phyloP scores from a whole-genome alignment of 1,140 invertebrate genomes.

The Pseudomyrmex concolor region DNA sequence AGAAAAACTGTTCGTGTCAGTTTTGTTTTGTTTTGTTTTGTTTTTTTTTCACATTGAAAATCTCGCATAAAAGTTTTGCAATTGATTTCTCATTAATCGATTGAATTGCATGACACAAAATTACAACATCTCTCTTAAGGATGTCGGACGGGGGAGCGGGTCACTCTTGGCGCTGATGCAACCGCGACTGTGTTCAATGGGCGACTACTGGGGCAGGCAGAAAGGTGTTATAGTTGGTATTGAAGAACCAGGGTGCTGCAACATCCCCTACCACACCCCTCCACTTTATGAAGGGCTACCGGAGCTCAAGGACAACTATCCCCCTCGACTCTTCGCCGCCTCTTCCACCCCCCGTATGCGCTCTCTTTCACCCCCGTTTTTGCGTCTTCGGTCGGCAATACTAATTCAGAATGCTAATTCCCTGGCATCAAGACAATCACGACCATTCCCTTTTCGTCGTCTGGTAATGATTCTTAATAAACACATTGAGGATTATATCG shows the following conservation, averaged over 20 bases:
- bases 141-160: neutral
- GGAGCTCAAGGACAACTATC: slow-evolving; percentile 69
- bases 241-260: slow-evolving; percentile 65
- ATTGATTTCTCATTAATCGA: slow-evolving; percentile 13
- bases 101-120: slow-evolving; percentile 24
- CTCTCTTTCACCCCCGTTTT: neutral
- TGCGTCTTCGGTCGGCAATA: neutral
- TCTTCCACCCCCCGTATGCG: neutral
- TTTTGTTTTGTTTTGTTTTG: neutral
- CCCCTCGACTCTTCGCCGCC: slow-evolving; percentile 19
- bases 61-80: neutral
- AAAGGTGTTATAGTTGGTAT: slow-evolving; percentile 64
- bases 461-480: slow-evolving; percentile 17
- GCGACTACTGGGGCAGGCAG: slow-evolving; percentile 62
- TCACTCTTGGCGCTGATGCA: slow-evolving; percentile 56
- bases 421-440: neutral
- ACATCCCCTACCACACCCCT: slow-evolving; percentile 67
- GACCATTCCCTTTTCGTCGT: neutral
- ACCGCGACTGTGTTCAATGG: slow-evolving; percentile 71
- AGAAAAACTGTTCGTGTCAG: neutral
- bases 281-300: slow-evolving; percentile 31
- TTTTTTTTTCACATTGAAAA: neutral
- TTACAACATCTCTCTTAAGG: neutral
- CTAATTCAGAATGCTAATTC: slow-evolving; percentile 25
- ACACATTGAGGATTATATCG: neutral